These are phyloP conservation scores for Patagioenas fasciata DNA, from an alignment of 2,113 vertebrate species.

Conservation along the genomic window DNA sequence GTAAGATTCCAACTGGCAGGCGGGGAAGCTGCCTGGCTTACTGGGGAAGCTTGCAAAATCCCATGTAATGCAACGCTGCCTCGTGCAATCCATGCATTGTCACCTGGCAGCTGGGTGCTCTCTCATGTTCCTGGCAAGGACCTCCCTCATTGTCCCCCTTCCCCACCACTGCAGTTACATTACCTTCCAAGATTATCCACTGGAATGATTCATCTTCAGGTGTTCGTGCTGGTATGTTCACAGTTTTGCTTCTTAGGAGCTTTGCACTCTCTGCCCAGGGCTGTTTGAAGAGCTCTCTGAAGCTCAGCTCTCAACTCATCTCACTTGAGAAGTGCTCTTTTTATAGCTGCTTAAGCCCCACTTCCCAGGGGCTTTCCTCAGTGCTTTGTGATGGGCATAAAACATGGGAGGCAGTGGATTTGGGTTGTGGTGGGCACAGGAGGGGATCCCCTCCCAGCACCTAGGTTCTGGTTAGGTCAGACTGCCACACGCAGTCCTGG, in stretches of 20 bases:
- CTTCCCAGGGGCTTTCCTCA: background rate
- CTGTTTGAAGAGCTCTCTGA: background rate
- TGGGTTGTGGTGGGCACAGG: fast-evolving
- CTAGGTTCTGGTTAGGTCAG: no score
- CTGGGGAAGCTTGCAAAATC: background rate
- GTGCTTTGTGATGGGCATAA: background rate
- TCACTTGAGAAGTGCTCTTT: background rate
- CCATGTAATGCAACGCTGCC: background rate
- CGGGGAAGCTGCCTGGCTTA: background rate
- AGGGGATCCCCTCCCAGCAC: background rate
- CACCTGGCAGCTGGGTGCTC: background rate
- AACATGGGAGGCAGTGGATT: background rate
- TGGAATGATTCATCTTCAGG: background rate
- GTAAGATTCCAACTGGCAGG: background rate
- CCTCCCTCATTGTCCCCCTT: background rate
- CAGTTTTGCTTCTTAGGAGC: background rate
- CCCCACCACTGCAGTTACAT: background rate
- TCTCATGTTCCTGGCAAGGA: background rate
- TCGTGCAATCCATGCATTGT: background rate
- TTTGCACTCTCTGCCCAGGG: background rate
- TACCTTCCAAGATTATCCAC: background rate
- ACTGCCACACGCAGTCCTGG: no score
- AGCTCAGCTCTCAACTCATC: background rate
- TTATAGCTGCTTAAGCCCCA: background rate
- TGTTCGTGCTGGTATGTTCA: background rate